Evolutionary conservation across 2,888 invertebrate species (phyloP), one percentile per base, ranked within the genome.

Genomic region (Thecophora atra): DNA sequence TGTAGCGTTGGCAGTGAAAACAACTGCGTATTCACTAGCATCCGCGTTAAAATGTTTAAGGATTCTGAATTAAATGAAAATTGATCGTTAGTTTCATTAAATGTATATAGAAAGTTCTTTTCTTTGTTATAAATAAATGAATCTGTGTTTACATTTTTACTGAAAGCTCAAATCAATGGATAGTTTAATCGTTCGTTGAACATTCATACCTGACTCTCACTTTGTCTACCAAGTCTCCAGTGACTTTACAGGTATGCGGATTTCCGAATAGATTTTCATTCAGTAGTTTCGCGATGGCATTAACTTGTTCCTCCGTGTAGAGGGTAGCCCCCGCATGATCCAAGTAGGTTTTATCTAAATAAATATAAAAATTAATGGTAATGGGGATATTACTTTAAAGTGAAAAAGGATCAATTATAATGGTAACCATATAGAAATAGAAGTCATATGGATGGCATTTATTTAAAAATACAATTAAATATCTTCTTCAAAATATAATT

Each of bases 1-100:
- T 26, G 98, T 97, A 19, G 97, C 92, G 52, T 98, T 96, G 0
- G 94, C 91, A n/a, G 98, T 98, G 82, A 99, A 99, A 77, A 99
- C 90, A 0, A 99, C 90, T 73, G 91, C 90, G 85, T 98, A 98
- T 65, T 94, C 92, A 11, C 94, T 90, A 0, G 90, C 86, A 76
- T 90, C 90, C 7, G 96, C 93, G 77, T 95, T 92, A 81, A 98
- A 98, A 85, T 94, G 92, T 73, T 91, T 88, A n/a, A 98, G 88
- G 75, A 98, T 89, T 82, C 94, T 94, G 81, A 47, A 88, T 70
- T 44, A 5, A 42, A 8, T 28, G 28, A 54, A 74, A 67, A 71
- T 21, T 19, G 1, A 19, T 8, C 6, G 37, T 11, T 37, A 37
- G 6, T 37, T 37, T 37, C 37, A 11, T 37, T 30, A 30, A 6